Percentiles rank a stretch among this genome's conserved stretches.
phyloP scores from a whole-genome alignment of 1,140 invertebrate genomes.

The Trichogramma pretiosum region DNA sequence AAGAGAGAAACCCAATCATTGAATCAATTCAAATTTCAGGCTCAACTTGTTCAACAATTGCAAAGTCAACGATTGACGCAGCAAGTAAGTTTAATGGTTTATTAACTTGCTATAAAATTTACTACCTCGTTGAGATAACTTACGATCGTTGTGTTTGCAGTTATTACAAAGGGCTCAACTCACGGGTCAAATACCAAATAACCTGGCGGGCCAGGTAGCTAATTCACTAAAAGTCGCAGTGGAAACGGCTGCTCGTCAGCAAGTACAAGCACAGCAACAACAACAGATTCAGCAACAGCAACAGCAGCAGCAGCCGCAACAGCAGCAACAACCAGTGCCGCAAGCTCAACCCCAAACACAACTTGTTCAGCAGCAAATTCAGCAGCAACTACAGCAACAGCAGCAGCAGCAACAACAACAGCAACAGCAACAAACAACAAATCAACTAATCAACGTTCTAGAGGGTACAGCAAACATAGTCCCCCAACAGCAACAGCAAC shows the following conservation, averaged over 20 bases:
- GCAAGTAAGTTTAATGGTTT: constrained; percentile 36
- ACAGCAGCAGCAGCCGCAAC: no score
- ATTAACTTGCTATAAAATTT: constrained; percentile 20
- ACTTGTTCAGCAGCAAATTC: no score
- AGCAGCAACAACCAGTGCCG: background rate
- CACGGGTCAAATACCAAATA: constrained; percentile 32
- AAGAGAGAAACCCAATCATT: no score
- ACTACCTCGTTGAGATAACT: no score
- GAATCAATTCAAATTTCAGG: constrained; percentile 9
- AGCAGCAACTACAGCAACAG: background rate
- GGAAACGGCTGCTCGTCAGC: constrained; percentile 29
- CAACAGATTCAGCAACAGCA: background rate
- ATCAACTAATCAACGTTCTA: no score
- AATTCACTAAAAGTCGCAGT: constrained; percentile 31
- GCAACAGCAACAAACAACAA: no score
- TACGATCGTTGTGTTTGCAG: constrained; percentile 27
- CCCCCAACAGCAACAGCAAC: no score
- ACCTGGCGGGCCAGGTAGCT: constrained; percentile 31
- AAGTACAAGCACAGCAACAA: constrained; percentile 22
- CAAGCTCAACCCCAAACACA: background rate
- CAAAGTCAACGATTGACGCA: constrained; percentile 43
- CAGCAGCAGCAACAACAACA: no score
- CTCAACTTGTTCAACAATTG: constrained; percentile 41
- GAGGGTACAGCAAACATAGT: no score
- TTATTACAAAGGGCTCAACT: constrained; percentile 36